Conservation (phyloP, 2,888 invertebrate species). For the Nezara viridula region DNA sequence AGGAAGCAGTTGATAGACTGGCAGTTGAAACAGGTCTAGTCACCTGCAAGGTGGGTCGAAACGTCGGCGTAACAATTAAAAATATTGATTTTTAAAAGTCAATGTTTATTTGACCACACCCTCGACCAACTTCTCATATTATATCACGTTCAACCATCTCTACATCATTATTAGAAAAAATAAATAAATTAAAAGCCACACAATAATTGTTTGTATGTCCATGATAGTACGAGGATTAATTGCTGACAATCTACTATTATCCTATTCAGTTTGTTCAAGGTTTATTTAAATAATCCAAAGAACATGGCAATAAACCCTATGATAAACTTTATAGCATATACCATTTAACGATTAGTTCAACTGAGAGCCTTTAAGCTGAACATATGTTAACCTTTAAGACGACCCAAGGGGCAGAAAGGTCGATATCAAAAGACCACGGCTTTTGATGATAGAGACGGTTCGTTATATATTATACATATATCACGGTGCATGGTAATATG, state of each 20-base stretch:
- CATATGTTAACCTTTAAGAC: conserved; percentile 24
- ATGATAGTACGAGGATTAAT: background rate
- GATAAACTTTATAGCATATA: background rate
- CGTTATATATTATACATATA: conserved; percentile 9
- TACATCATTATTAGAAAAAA: too few relatives aligned
- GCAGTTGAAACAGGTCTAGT: too few relatives aligned
- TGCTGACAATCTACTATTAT: background rate
- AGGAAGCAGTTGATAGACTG: too few relatives aligned
- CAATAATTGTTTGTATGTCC: too few relatives aligned
- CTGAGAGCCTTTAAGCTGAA: background rate
- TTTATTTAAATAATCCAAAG: background rate
- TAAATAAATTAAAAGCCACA: too few relatives aligned
- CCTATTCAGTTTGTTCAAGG: background rate
- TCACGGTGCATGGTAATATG: background rate
- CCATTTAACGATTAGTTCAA: conserved; percentile 3
- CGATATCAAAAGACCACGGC: conserved; percentile 12
- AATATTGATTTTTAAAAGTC: too few relatives aligned
- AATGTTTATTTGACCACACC: too few relatives aligned
- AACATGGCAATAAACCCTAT: background rate
- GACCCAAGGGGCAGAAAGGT: background rate
- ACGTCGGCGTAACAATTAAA: too few relatives aligned
- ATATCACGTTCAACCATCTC: too few relatives aligned
- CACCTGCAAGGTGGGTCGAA: too few relatives aligned
- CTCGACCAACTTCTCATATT: too few relatives aligned
- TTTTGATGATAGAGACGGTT: conserved; percentile 6